These are phyloP conservation scores for Sinosuthora webbiana DNA, from an alignment of 2,113 vertebrate genomes.

Conservation along the genomic window DNA sequence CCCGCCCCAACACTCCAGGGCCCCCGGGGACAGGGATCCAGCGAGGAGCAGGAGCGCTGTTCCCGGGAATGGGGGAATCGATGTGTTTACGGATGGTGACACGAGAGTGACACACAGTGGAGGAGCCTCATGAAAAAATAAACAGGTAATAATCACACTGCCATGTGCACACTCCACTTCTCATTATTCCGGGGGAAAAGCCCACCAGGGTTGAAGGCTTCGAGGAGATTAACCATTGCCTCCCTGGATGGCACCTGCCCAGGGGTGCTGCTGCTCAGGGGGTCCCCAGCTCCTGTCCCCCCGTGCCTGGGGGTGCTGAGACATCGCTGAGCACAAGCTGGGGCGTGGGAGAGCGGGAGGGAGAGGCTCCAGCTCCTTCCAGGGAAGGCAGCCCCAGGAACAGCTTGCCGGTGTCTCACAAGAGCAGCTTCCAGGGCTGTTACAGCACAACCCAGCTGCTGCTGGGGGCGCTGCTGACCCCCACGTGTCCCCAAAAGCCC, in stretches of 20 bases:
- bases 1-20: neutral
- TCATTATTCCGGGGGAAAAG: neutral
- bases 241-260: neutral
- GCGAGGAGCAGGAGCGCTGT: neutral
- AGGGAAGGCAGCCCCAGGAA: neutral
- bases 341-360: accelerated
- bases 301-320: neutral
- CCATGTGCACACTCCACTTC: neutral
- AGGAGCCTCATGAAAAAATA: constrained; percentile 71
- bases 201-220: neutral
- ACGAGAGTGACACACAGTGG: constrained; percentile 62
- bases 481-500: too few species aligned
- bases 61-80: neutral
- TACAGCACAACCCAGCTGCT: neutral
- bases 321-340: neutral
- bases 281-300: neutral
- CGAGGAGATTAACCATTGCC: neutral
- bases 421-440: neutral
- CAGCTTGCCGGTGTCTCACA: neutral
- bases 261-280: neutral
- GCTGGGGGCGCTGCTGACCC: neutral
- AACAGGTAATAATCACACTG: constrained; percentile 39
- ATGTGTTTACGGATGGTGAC: constrained; percentile 45
- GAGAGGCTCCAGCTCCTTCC: neutral
- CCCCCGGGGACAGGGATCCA: neutral